Conservation (phyloP, 2,113 vertebrate genomes). For the Rhynchomys soricoides region DNA sequence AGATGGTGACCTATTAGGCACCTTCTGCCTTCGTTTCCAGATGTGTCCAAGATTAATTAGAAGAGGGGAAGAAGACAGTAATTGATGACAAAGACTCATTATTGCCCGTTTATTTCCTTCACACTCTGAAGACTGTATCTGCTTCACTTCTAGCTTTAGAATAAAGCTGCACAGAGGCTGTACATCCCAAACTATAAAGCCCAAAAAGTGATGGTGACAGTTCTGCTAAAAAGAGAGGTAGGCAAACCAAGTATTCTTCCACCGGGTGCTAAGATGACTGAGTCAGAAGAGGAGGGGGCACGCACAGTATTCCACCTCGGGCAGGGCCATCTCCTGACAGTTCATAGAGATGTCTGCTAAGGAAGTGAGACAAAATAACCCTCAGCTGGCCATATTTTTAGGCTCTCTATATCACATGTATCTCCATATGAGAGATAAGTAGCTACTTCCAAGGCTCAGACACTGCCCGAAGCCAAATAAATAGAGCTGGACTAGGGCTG, state of each 20-base stretch:
- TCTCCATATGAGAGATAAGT: background rate
- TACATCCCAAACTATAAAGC: background rate
- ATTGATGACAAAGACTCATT: background rate
- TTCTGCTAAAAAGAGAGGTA: background rate
- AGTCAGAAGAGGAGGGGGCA: background rate
- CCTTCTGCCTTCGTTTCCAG: conserved; percentile 51
- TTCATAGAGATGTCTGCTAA: background rate
- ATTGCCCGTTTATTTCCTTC: background rate
- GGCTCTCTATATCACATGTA: background rate
- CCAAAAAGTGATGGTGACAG: background rate
- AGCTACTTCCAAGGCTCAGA: conserved; percentile 9
- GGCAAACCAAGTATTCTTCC: conserved; percentile 15
- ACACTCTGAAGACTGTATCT: background rate
- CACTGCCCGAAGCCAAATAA: background rate
- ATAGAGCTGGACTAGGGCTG: background rate
- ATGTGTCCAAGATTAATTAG: background rate
- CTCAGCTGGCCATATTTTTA: background rate
- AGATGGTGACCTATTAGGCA: background rate
- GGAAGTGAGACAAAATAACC: background rate
- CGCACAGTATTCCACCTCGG: background rate
- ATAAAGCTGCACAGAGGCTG: background rate
- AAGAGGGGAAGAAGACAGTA: background rate
- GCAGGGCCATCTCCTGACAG: background rate
- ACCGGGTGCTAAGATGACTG: background rate
- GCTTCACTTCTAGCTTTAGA: background rate